These are phyloP conservation scores for Euphydryas editha DNA, from an alignment of 2,888 invertebrate species.

Conservation along the genomic window DNA sequence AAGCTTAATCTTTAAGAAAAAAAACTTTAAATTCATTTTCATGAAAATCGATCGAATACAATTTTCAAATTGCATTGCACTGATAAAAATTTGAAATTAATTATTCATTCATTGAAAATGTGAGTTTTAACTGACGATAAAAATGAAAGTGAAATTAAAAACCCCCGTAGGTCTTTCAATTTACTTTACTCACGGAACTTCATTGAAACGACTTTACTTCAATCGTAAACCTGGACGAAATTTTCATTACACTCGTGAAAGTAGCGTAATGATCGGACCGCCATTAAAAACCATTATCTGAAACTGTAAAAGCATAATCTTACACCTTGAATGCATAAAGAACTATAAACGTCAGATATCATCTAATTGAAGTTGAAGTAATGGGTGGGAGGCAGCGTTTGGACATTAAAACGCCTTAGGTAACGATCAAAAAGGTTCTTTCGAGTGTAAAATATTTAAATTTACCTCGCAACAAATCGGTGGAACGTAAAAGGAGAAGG, in stretches of 20 bases:
- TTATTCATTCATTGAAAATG: no score
- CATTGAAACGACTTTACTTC: conserved; percentile 46
- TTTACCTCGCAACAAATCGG: conserved; percentile 67
- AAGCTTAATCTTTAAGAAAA: no score
- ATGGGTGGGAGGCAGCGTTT: conserved; percentile 55
- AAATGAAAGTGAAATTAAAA: neutral
- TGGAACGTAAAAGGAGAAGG: conserved; percentile 49
- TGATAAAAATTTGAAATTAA: no score
- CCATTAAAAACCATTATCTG: conserved; percentile 77
- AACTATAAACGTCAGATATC: conserved; percentile 82
- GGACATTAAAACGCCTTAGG: conserved; percentile 73
- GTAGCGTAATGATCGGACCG: conserved; percentile 74
- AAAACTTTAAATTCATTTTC: no score
- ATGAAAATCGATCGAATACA: no score
- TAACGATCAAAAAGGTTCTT: conserved; percentile 68
- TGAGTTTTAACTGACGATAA: neutral
- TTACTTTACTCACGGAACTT: neutral
- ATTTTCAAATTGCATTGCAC: no score
- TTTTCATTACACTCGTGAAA: conserved; percentile 74
- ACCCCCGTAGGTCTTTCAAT: conserved; percentile 1
- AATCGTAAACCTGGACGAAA: conserved; percentile 71
- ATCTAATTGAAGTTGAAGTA: conserved; percentile 79
- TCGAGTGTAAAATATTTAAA: conserved; percentile 77
- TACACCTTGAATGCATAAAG: conserved; percentile 77
- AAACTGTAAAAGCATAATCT: conserved; percentile 74